Conservation (phyloP, 2,888 invertebrate species). For the Norana najaformis region DNA sequence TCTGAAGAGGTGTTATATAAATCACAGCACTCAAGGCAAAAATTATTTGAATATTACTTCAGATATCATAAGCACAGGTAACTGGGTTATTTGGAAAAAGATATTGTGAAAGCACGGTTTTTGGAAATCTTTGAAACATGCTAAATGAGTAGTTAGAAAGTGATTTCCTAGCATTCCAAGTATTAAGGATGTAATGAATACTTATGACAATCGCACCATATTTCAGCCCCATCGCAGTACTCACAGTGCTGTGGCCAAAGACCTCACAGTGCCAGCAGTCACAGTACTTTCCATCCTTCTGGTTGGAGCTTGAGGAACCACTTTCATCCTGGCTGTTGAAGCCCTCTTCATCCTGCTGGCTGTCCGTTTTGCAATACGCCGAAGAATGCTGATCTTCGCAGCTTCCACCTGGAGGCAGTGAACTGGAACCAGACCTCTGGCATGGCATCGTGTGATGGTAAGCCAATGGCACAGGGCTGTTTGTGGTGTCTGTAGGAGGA, state of each 20-base stretch:
- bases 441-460: not conserved
- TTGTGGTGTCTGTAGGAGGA: not conserved
- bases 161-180: not conserved
- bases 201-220: not conserved
- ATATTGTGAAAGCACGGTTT: not conserved
- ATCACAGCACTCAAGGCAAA: not conserved
- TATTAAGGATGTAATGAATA: too few relatives aligned
- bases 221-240: slow-evolving; percentile 40
- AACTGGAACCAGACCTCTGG: not conserved
- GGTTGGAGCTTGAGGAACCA: slow-evolving; percentile 38
- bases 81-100: not conserved
- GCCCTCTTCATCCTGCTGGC: slow-evolving; percentile 14
- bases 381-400: not conserved
- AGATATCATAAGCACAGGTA: not conserved
- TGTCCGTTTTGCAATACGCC: not conserved
- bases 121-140: not conserved
- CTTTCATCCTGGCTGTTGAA: slow-evolving; percentile 14
- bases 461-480: not conserved
- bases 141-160: not conserved
- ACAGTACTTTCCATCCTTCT: slow-evolving; percentile 67
- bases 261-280: slow-evolving; percentile 81
- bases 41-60: not conserved
- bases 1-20: too few relatives aligned
- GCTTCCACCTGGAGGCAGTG: not conserved
- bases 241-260: slow-evolving; percentile 73